phyloP scores from a whole-genome alignment of 2,113 vertebrate species.

The Thymallus thymallus region DNA sequence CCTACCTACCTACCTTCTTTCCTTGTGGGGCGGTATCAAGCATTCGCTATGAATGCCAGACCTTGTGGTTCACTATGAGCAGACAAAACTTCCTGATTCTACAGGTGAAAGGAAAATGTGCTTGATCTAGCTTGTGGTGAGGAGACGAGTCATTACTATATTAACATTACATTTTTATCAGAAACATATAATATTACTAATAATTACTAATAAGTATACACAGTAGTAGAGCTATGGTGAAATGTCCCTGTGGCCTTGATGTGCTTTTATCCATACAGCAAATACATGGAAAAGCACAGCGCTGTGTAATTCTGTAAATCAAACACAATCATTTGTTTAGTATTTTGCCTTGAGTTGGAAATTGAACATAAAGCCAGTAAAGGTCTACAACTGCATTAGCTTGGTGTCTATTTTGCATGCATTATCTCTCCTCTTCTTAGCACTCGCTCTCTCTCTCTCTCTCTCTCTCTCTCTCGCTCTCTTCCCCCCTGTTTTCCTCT shows the following conservation, averaged over 20 bases:
- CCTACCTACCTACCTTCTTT: too few species aligned
- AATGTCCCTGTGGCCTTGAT: neutral
- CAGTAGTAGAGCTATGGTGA: neutral
- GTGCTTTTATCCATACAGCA: neutral
- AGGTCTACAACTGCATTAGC: constrained; percentile 15
- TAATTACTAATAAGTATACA: neutral
- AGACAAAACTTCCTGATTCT: too few species aligned
- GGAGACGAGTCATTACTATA: too few species aligned
- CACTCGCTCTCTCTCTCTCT: neutral
- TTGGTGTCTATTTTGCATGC: constrained; percentile 10
- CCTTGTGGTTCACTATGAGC: too few species aligned
- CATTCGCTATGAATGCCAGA: too few species aligned
- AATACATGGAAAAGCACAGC: neutral
- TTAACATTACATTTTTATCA: too few species aligned
- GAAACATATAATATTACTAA: neutral
- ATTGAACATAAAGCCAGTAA: constrained; percentile 24
- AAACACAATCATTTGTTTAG: constrained; percentile 26
- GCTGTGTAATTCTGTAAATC: constrained; percentile 11
- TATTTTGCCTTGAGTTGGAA: constrained; percentile 21
- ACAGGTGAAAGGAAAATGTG: too few species aligned
- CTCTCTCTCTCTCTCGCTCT: neutral
- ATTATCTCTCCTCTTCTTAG: neutral
- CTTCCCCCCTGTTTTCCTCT: neutral
- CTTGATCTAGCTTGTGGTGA: too few species aligned
- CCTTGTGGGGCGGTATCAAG: too few species aligned